Evolutionary conservation across 2,113 vertebrate genomes (phyloP).

Genomic region (Panurus biarmicus): DNA sequence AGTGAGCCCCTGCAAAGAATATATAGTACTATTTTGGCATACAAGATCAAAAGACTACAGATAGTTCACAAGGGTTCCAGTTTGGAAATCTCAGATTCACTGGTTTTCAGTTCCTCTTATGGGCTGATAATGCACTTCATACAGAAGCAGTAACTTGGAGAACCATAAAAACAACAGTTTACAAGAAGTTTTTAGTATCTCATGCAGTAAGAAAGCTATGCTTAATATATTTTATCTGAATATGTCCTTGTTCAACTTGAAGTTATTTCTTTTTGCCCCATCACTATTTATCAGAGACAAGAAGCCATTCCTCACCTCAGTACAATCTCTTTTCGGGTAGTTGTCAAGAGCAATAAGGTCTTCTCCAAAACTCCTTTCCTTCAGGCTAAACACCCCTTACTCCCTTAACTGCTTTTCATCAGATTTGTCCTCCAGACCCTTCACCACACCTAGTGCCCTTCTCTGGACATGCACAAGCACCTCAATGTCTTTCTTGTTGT

Average conservation of each 20-base stretch:
- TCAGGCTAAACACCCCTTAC: accelerated
- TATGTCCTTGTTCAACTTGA: background rate
- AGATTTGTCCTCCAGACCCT: background rate
- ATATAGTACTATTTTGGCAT: background rate
- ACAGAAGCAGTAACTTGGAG: background rate
- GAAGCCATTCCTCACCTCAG: no score
- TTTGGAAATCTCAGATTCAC: background rate
- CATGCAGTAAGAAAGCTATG: background rate
- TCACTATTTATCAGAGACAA: background rate
- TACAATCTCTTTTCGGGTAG: background rate
- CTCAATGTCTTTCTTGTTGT: background rate
- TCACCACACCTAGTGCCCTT: background rate
- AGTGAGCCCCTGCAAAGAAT: background rate
- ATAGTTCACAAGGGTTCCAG: background rate
- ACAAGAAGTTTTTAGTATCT: background rate
- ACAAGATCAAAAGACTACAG: background rate
- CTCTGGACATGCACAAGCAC: background rate
- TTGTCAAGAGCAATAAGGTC: background rate
- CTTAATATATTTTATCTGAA: background rate
- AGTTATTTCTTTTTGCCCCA: background rate
- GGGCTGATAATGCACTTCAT: background rate
- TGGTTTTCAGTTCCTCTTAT: background rate
- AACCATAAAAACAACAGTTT: background rate
- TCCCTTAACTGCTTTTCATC: background rate
- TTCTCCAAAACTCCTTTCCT: background rate